Conservation (phyloP, 2,888 invertebrate species). For the Piscicola geometra region DNA sequence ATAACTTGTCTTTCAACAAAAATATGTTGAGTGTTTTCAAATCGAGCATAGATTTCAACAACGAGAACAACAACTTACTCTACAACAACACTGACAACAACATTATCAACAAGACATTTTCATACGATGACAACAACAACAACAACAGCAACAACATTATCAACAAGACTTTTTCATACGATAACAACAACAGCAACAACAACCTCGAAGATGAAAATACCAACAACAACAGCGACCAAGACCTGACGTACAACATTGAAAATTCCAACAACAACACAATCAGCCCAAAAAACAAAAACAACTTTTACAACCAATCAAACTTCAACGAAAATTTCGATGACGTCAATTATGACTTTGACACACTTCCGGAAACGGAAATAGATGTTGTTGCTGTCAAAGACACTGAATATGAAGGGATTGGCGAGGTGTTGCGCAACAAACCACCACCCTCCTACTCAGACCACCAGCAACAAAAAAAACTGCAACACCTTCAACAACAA, state of each 20-base stretch:
- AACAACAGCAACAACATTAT: too few species aligned
- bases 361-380: background rate
- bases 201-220: too few species aligned
- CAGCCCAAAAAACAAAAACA: background rate
- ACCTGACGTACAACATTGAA: too few species aligned
- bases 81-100: too few species aligned
- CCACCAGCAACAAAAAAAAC: background rate
- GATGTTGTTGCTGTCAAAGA: background rate
- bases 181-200: too few species aligned
- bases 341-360: background rate
- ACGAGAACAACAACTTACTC: too few species aligned
- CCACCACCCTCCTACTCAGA: conserved; percentile 3
- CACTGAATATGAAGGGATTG: background rate
- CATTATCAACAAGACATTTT: too few species aligned
- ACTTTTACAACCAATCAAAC: background rate
- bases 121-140: too few species aligned
- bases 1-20: background rate
- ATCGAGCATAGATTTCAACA: background rate
- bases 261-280: too few species aligned
- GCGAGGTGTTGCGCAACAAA: background rate
- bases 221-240: too few species aligned
- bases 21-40: conserved; percentile 1
- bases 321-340: background rate
- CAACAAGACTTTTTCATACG: too few species aligned
- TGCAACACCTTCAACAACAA: background rate